phyloP scores from a whole-genome alignment of 1,140 invertebrate genomes.

The Gonatopus flavifemur region DNA sequence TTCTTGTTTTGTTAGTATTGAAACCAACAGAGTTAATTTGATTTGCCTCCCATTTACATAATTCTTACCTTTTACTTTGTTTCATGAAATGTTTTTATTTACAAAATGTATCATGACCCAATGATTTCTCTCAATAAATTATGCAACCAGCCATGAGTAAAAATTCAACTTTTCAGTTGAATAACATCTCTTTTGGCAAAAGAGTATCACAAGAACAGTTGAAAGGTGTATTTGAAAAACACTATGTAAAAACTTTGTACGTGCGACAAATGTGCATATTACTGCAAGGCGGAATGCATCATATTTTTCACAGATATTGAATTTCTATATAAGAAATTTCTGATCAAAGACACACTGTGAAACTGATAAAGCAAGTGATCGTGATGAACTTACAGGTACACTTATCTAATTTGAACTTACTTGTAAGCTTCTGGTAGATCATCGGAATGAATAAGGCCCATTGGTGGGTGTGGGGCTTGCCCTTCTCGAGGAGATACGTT shows the following conservation, averaged over 20 bases:
- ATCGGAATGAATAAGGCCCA: constrained; percentile 81
- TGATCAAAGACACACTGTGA: constrained; percentile 20
- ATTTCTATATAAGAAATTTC: constrained; percentile 22
- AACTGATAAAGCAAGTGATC: constrained; percentile 30
- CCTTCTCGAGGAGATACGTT: constrained; percentile 72
- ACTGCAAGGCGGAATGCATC: constrained; percentile 35
- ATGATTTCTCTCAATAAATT: constrained; percentile 21
- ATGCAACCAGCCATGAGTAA: constrained; percentile 19
- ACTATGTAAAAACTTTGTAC: background rate
- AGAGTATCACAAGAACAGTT: constrained; percentile 27
- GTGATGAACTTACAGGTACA: constrained; percentile 15
- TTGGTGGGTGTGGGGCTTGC: constrained; percentile 68
- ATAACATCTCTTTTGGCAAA: no score
- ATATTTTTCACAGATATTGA: constrained; percentile 44
- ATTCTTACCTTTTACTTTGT: constrained; percentile 25
- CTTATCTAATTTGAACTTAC: constrained; percentile 63
- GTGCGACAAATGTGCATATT: background rate
- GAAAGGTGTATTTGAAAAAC: no score
- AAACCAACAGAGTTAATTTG: constrained; percentile 33
- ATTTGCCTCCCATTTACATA: constrained; percentile 17
- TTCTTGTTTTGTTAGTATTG: constrained; percentile 51
- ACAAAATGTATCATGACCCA: no score
- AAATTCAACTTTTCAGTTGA: constrained; percentile 3
- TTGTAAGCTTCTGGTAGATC: constrained; percentile 86
- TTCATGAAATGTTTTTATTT: no score